Evolutionary conservation across 64 coral and sea anemone genomes (phyloP), one percentile per base, ranked within the genome.

Genomic region (Actinia tenebrosa): DNA sequence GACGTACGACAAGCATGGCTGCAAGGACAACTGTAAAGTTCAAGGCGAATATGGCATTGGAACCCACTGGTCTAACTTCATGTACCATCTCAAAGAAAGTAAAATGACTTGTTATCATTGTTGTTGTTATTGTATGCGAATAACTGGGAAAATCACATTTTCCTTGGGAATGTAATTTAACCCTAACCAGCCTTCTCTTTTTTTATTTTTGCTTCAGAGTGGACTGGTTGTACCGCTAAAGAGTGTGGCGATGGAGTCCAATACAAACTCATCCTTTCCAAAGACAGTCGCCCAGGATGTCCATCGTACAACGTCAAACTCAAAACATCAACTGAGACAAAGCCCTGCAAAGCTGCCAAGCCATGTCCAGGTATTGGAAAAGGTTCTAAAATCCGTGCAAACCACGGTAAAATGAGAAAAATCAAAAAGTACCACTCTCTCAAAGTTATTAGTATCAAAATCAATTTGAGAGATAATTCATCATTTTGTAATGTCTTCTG

Each of bases 281-380:
- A 62, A 61, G 83, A 85, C 23, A 62, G 25, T 25, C 22, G 83
- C 63, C 22, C 53, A 27, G 17, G 17, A 7, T 85, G 83, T 19
- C 60, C 60, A 61, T 17, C 22, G 1, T 85, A 85, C 83, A 85
- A 85, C 56, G 83, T 85, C 8, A 61, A 61, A 19, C 7, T 85
- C 16, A 44, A 61, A 27, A 58, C 1, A 11, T 53, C 54, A 10
- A 64, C 45, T 4, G n/a, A 11, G 17, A 85, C 50, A 16, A 22
- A 64, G 46, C 44, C 44, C 13, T 85, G 83, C 16, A n/a, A 7
- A 16, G 83, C 83, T 54, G 56, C 44, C 5, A 85, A 85, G 63
- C 83, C 83, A 16, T 85, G 83, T 64, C 54, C 53, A 85, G 83
- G 83, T 85, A 56, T 63, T 25, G 43, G 30, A 37, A 37, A 37